These are phyloP conservation scores for Todus mexicanus DNA, from an alignment of 2,797 vertebrate genomes.

Conservation along the genomic window DNA sequence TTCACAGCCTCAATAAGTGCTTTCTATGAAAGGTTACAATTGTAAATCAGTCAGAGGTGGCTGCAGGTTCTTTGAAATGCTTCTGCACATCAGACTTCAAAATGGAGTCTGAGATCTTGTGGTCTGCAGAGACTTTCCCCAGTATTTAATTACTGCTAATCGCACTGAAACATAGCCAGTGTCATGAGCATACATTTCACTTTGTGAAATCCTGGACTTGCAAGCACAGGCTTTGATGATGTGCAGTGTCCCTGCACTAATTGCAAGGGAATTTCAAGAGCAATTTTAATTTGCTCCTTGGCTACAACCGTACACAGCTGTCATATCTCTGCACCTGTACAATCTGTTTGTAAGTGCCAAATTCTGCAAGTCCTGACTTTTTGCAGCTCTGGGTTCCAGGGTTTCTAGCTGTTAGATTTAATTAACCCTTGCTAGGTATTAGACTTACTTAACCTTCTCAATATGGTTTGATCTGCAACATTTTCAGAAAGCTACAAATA, in stretches of 20 bases:
- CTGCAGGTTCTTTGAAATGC: background rate
- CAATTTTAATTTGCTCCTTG: background rate
- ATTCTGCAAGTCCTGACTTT: conserved; percentile 24
- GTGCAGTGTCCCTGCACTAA: conserved; percentile 36
- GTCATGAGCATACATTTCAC: background rate
- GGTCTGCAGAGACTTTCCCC: background rate
- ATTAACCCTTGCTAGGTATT: background rate
- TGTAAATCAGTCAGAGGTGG: background rate
- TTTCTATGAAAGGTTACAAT: background rate
- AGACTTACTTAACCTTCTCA: background rate
- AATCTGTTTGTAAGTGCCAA: background rate
- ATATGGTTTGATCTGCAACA: background rate
- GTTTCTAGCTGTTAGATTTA: background rate
- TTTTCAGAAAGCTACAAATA: background rate
- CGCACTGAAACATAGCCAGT: background rate
- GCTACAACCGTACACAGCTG: conserved; percentile 12
- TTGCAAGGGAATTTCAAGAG: conserved; percentile 19
- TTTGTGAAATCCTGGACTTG: background rate
- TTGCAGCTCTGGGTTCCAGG: background rate
- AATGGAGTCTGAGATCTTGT: background rate
- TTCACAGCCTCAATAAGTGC: background rate
- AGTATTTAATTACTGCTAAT: background rate
- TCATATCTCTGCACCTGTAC: conserved; percentile 38
- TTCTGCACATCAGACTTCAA: background rate
- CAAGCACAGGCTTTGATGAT: conserved; percentile 10